Percentiles rank a stretch among this genome's conserved stretches.
phyloP scores from a whole-genome alignment of 2,797 vertebrate genomes.

The Alca torda region DNA sequence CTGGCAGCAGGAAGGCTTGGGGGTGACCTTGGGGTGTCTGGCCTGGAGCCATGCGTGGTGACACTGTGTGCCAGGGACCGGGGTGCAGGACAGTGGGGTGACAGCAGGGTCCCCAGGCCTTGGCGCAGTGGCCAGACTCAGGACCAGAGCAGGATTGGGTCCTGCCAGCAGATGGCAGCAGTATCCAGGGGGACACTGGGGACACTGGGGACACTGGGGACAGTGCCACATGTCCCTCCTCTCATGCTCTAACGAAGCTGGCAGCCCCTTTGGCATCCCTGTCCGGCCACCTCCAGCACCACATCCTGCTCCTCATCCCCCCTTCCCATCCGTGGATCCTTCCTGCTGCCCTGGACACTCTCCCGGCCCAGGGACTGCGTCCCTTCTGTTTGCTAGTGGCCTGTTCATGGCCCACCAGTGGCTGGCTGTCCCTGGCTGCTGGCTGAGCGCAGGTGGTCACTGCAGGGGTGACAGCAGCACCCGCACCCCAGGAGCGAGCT shows the following conservation, averaged over 20 bases:
- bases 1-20: background rate
- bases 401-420: rapidly evolving
- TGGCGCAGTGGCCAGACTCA: rapidly evolving
- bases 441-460: rapidly evolving
- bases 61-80: background rate
- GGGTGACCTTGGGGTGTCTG: background rate
- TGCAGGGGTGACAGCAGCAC: background rate
- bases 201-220: background rate
- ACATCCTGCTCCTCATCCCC: background rate
- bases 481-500: background rate
- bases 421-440: background rate
- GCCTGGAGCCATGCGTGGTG: background rate
- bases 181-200: background rate
- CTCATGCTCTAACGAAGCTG: rapidly evolving
- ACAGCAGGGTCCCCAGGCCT: background rate
- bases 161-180: conserved; percentile 67
- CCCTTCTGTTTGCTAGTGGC: background rate
- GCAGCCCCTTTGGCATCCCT: background rate
- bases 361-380: background rate
- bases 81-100: background rate
- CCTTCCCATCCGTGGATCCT: background rate
- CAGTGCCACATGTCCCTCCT: background rate
- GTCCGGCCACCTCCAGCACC: background rate
- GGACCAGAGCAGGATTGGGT: background rate
- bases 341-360: rapidly evolving